Conservation (phyloP, 2,113 vertebrate species). For the Melanerpes formicivorus region DNA sequence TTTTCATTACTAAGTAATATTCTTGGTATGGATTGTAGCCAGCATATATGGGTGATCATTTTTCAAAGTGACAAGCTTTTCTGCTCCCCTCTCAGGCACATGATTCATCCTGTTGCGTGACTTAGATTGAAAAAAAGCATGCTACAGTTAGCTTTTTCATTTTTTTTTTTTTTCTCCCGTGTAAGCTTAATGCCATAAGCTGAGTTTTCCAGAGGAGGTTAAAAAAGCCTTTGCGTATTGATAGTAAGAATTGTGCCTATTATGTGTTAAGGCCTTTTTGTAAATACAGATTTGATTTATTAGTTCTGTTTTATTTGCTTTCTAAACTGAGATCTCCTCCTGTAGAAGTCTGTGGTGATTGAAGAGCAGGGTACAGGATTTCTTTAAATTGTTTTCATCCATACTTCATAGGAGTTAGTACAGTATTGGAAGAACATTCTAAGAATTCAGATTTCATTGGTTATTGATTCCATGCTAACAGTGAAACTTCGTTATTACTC, state of each 20-base stretch:
- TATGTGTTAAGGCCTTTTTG: neutral
- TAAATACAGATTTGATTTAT: neutral
- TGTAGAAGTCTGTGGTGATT: neutral
- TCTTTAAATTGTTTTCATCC: neutral
- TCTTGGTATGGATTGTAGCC: neutral
- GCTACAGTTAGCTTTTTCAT: neutral
- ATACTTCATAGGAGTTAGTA: neutral
- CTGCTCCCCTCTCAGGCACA: neutral
- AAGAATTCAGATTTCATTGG: neutral
- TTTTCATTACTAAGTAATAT: neutral
- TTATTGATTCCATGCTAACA: neutral
- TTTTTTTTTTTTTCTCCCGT: neutral
- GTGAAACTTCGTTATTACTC: neutral
- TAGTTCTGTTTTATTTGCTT: neutral
- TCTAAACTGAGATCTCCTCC: neutral
- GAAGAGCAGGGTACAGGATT: neutral
- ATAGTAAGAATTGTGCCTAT: neutral
- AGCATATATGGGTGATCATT: neutral
- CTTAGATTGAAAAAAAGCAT: constrained; percentile 17
- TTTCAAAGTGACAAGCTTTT: neutral
- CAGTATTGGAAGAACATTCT: neutral
- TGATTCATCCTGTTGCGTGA: neutral
- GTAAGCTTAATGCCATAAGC: neutral
- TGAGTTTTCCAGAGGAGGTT: neutral
- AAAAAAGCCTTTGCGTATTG: neutral